Base-by-base conservation (phyloP, 2,113 vertebrate species). In the Herpailurus yagouaroundi region DNA sequence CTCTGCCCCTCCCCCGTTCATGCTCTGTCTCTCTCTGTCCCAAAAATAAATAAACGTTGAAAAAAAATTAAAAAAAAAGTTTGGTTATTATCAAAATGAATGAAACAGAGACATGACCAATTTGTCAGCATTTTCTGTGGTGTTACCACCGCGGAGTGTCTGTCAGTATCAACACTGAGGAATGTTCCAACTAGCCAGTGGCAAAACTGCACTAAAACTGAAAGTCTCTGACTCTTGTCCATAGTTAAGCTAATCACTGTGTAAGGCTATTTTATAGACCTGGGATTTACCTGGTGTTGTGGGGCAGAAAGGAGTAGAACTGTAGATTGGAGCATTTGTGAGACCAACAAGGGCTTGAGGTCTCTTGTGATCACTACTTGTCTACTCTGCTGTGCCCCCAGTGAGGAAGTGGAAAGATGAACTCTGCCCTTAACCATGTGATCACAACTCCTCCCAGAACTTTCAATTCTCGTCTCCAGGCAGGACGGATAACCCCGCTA, bases 81-180 rank as follows among this genome's bases (percentile, higher is more conserved):
- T n/a, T 92, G 79, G 76, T 66, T 91, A 81, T 80, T 76, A 93
- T 89, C 23, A 93, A 87, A 95, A 93, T 33, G 48, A 96, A 96
- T 41, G 94, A n/a, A 93, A 95, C n/a, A 92, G 63, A 92, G 38
- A 38, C 18, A 23, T 73, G 41, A 76, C 33, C 36, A 71, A 76
- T 85, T 96, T 10, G 3, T 73, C 85, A 96, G 77, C 45, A 29
- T 94, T 91, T 85, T 90, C 66, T 89, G 45, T 52, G 64, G 36
- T 89, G 66, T 83, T 55, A 57, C 63, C 29, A 36, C 36, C 68
- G 10, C 33, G 29, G 57, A 69, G n/a, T 71, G 41, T 81, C 76
- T 71, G 50, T 91, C 45, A 89, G 71, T 38, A 66, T 85, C 68
- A 97, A 87, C 21, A 45, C 52, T 68, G 87, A 84, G 52, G 41